A percentile compares a stretch with the other conserved stretches of the same genome.
These are phyloP conservation scores for Hyla sarda DNA, from an alignment of 2,113 vertebrate species.

Conservation along the genomic window DNA sequence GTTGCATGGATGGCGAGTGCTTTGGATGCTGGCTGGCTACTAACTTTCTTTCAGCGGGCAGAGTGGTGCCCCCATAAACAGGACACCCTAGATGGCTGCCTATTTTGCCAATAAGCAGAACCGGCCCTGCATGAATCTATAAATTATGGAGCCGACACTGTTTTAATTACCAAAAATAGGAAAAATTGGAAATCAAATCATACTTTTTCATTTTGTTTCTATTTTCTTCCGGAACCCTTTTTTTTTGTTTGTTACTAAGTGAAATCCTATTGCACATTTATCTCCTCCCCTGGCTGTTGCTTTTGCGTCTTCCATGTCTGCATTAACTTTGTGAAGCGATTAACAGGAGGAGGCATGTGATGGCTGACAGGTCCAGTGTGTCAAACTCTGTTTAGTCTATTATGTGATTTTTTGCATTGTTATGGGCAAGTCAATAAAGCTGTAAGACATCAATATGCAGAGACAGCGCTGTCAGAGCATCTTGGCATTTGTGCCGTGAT, in stretches of 20 bases:
- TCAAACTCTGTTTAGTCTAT: conserved; percentile 15
- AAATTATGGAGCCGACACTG: background rate
- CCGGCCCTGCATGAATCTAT: background rate
- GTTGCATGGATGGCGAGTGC: too few relatives aligned
- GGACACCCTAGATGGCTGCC: too few relatives aligned
- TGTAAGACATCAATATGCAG: conserved; percentile 45
- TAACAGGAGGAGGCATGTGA: conserved; percentile 1
- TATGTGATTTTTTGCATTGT: conserved; percentile 44
- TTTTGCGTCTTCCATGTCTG: background rate
- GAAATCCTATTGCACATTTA: background rate
- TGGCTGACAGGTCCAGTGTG: conserved; percentile 41
- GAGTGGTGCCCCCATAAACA: too few relatives aligned
- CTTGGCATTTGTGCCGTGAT: conserved; percentile 26
- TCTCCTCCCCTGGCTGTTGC: background rate
- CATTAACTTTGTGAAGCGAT: conserved; percentile 11
- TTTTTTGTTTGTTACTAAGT: background rate
- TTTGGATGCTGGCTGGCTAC: too few relatives aligned
- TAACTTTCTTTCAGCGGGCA: too few relatives aligned
- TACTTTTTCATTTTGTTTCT: background rate
- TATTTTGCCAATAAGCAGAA: too few relatives aligned
- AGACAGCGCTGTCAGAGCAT: conserved; percentile 32
- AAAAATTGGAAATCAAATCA: background rate
- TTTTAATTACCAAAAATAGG: background rate
- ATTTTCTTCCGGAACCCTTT: background rate
- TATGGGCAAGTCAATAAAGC: conserved; percentile 43